Percentiles rank a stretch among this genome's conserved stretches.
phyloP scores from a whole-genome alignment of 2,113 vertebrate genomes.

The Stegostoma tigrinum region DNA sequence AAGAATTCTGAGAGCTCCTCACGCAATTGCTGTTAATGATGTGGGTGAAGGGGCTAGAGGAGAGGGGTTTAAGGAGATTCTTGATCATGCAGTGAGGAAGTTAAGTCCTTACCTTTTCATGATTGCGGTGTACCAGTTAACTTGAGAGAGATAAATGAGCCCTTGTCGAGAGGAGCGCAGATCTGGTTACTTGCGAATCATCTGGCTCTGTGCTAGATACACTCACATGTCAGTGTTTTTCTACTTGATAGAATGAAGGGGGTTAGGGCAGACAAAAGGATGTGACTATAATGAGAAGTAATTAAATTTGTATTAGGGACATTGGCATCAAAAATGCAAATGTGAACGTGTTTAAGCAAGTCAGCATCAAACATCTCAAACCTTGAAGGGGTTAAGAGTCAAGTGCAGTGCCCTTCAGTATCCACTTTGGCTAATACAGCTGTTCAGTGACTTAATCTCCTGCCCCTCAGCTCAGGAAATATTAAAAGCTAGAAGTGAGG shows the following conservation, averaged over 20 bases:
- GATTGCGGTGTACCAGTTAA: no score
- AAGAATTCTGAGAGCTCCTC: neutral
- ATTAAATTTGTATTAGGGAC: neutral
- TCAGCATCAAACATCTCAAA: neutral
- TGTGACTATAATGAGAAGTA: neutral
- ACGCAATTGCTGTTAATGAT: neutral
- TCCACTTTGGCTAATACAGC: neutral
- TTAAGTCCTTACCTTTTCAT: neutral
- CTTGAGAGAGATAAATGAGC: neutral
- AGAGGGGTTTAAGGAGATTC: neutral
- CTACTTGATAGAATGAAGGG: neutral
- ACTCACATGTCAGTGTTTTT: neutral
- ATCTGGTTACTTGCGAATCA: no score
- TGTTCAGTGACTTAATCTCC: neutral
- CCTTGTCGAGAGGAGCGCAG: neutral
- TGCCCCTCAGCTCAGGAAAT: neutral
- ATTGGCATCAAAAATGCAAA: neutral
- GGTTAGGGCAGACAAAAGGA: neutral
- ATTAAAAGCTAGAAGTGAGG: no score
- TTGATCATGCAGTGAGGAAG: neutral
- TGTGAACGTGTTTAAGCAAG: neutral
- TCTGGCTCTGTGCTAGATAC: neutral
- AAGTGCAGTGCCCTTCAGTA: neutral
- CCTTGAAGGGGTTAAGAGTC: neutral
- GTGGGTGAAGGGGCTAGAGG: neutral